Evolutionary conservation across 1,140 invertebrate genomes (phyloP), one percentile per base, ranked within the genome.

Genomic region (Onthophagus taurus): DNA sequence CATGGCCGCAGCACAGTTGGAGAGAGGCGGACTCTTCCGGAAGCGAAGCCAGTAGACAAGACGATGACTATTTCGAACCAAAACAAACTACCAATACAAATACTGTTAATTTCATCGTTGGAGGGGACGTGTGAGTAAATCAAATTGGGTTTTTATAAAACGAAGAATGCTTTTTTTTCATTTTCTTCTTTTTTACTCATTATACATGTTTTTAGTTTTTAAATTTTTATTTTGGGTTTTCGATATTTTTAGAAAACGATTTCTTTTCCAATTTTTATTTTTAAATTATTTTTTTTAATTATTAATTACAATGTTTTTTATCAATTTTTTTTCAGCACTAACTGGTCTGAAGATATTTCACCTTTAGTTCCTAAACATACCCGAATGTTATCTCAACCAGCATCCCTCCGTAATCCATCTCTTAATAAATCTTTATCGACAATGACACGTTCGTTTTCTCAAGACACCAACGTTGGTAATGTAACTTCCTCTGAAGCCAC

Each of bases 1-100:
- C 37, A 18, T 29, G 20, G 17, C 11, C 41, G 18, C 46, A 33
- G 42, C 29, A 48, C 1, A 47, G 47, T 16, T 58, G 59, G 56
- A 58, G 53, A 47, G 61, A 65, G 24, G 63, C 56, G 12, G 61
- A 62, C 49, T 65, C 64, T 31, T 67, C 65, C 8, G 63, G 59
- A 36, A 67, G 66, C 50, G 66, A 68, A 43, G 57, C 52, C 29
- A 63, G 61, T 34, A 62, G 57, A 50, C 58, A 65, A 7, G 65
- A 66, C 6, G 59, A 66, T 31, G 64, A 67, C 29, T n/a, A n/a
- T n/a, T n/a, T n/a, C n/a, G n/a, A n/a, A n/a, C 31, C 44, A 12
- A 44, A 47, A 21, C 6, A 5, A 23, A 24, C 35, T 4, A 9
- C 34, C 14, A 9, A 9, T 4, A 20, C 19, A 11, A 13, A 33